Conservation (phyloP, 2,888 invertebrate species). For the Parnassius orleans region DNA sequence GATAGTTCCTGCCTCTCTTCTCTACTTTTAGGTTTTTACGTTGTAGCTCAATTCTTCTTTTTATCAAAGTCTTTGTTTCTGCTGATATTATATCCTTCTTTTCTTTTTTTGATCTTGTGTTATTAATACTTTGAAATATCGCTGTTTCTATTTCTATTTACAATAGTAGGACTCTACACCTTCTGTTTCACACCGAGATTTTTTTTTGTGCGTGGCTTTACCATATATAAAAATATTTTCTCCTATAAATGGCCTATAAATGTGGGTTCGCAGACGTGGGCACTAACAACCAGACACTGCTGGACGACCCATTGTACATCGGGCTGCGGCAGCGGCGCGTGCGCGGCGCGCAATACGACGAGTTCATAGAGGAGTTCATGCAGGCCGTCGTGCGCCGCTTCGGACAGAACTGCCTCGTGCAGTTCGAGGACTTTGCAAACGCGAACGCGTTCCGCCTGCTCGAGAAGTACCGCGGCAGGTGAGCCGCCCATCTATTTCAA, state of each 20-base stretch:
- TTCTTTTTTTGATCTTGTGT: too few species aligned
- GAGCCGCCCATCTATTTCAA: conserved; percentile 57
- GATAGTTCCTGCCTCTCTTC: too few species aligned
- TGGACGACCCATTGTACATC: conserved; percentile 97
- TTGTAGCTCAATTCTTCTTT: too few species aligned
- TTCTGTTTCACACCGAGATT: too few species aligned
- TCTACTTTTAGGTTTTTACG: too few species aligned
- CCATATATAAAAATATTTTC: too few species aligned
- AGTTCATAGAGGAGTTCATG: conserved; percentile 99
- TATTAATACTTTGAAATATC: too few species aligned
- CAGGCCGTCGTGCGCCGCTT: conserved; percentile 90
- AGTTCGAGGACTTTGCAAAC: conserved; percentile 99
- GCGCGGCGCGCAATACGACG: conserved; percentile 92
- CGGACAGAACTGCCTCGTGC: conserved; percentile 92
- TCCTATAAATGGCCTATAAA: not conserved
- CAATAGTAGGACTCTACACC: too few species aligned
- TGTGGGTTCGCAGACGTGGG: conserved; percentile 85
- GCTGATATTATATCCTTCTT: too few species aligned
- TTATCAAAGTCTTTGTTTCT: too few species aligned
- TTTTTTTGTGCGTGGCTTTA: too few species aligned
- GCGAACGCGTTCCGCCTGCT: conserved; percentile 97
- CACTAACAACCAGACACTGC: conserved; percentile 91
- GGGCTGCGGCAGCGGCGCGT: conserved; percentile 93
- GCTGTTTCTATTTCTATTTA: too few species aligned
- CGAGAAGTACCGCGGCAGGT: conserved; percentile 90